Percentiles rank a stretch among this genome's conserved stretches.
These are phyloP conservation scores for Dasyurus viverrinus DNA, from an alignment of 2,113 vertebrate genomes.

Conservation along the genomic window DNA sequence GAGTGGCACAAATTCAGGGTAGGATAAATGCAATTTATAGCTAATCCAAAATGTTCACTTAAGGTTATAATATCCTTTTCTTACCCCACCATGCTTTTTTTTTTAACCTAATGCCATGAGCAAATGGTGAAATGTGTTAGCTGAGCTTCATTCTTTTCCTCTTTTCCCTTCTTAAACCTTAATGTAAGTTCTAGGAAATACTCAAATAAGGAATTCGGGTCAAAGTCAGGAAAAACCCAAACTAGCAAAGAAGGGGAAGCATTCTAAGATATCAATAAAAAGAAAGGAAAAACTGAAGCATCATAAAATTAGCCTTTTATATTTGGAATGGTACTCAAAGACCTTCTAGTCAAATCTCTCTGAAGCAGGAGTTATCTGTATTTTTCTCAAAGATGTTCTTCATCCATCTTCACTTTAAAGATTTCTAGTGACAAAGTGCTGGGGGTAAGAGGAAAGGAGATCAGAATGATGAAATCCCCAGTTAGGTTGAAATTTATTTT, in stretches of 20 bases:
- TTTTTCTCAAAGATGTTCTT: background rate
- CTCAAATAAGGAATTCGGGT: background rate
- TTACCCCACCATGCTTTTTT: background rate
- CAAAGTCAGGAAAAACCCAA: background rate
- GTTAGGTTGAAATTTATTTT: background rate
- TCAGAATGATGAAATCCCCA: background rate
- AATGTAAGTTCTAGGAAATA: background rate
- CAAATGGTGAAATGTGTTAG: background rate
- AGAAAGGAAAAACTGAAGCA: background rate
- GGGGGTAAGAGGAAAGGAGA: rapidly evolving
- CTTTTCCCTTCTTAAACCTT: background rate
- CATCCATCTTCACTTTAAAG: background rate
- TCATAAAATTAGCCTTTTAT: background rate
- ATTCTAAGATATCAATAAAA: background rate
- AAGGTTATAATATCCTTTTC: background rate
- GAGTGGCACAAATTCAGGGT: background rate
- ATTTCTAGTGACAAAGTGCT: background rate
- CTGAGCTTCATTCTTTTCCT: background rate
- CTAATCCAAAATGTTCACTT: background rate
- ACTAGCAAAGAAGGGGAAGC: background rate
- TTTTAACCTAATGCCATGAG: background rate
- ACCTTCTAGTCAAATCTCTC: background rate
- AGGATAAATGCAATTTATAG: background rate
- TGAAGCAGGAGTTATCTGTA: background rate
- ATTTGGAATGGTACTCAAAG: background rate